These are phyloP conservation scores for Luscinia megarhynchos DNA, from an alignment of 2,797 vertebrate species.

Conservation along the genomic window DNA sequence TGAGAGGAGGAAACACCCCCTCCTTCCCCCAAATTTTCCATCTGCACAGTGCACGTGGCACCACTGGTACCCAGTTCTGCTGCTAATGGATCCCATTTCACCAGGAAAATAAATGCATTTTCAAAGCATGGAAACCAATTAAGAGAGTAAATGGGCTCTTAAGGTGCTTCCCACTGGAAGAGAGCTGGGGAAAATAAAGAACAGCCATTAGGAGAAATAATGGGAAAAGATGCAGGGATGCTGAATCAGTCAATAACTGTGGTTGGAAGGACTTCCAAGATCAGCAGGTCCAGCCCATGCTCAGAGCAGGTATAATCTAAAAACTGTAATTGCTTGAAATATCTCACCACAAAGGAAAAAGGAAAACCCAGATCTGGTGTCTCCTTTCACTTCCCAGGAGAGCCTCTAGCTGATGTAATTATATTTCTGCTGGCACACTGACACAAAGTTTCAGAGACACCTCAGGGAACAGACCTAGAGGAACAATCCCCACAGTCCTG, in stretches of 20 bases:
- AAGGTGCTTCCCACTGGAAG: background rate
- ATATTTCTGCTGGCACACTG: background rate
- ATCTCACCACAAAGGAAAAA: background rate
- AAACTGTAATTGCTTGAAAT: background rate
- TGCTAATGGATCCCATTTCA: background rate
- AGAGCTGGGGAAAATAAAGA: background rate
- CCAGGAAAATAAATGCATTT: conserved; percentile 19
- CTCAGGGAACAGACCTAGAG: background rate
- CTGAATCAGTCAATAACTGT: background rate
- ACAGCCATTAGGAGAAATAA: background rate
- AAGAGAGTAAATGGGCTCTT: conserved; percentile 47
- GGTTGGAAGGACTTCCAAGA: background rate
- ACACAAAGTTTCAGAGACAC: background rate
- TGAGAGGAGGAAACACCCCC: background rate
- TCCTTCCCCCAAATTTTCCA: background rate
- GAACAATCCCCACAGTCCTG: rapidly evolving
- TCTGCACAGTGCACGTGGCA: rapidly evolving
- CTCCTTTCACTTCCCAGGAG: background rate
- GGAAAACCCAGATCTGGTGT: background rate
- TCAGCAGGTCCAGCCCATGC: background rate
- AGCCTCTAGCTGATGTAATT: background rate
- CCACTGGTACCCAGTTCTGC: background rate
- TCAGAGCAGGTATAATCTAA: background rate
- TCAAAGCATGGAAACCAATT: background rate
- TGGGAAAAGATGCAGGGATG: background rate